phyloP scores from a whole-genome alignment of 2,888 invertebrate species.

The Philopedon plagiatum region DNA sequence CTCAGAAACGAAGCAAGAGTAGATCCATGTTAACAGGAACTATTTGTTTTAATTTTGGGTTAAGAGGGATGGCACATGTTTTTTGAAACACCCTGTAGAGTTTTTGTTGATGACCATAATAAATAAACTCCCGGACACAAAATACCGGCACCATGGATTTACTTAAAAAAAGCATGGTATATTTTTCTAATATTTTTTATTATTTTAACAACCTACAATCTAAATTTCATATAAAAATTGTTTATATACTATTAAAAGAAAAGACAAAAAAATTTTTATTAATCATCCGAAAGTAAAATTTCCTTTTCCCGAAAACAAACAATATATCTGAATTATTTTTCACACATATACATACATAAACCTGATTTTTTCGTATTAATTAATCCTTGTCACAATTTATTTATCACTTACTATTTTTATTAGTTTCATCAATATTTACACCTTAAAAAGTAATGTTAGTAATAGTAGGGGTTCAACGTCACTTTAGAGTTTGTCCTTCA shows the following conservation, averaged over 20 bases:
- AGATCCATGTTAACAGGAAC: no score
- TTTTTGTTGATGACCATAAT: no score
- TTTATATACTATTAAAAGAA: constrained; percentile 31
- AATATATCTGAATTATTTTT: neutral
- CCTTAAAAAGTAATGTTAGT: neutral
- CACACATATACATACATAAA: constrained; percentile 25
- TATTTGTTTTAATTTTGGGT: no score
- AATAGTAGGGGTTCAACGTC: neutral
- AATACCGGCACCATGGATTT: no score
- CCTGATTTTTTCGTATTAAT: constrained; percentile 21
- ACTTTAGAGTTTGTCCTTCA: no score
- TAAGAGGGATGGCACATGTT: no score
- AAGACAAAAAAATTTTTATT: constrained; percentile 22
- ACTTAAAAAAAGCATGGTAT: neutral
- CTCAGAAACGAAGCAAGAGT: no score
- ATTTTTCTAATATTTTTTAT: constrained; percentile 29
- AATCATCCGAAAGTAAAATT: constrained; percentile 10
- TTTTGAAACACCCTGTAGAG: no score
- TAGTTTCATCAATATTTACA: constrained; percentile 27
- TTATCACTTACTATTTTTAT: constrained; percentile 22
- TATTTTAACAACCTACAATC: constrained; percentile 45
- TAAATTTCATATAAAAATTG: constrained; percentile 48
- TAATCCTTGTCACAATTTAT: constrained; percentile 23
- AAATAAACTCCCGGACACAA: no score
- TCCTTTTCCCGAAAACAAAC: constrained; percentile 1